These are phyloP conservation scores for Tigriopus japonicus DNA, from an alignment of 1,140 invertebrate genomes.

Conservation along the genomic window DNA sequence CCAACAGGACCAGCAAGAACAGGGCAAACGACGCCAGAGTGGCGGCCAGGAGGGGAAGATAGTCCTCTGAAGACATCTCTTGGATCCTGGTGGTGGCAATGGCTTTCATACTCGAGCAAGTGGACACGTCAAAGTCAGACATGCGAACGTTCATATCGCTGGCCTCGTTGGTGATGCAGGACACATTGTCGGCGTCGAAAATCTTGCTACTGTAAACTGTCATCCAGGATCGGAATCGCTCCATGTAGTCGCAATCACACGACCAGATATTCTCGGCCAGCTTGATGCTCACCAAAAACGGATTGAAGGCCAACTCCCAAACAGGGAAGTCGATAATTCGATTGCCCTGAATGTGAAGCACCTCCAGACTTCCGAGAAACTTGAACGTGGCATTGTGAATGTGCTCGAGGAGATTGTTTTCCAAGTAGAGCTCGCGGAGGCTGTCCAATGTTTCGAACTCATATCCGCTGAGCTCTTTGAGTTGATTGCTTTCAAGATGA, in stretches of 20 bases:
- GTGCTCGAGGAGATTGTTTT: slow-evolving; percentile 57
- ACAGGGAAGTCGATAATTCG: slow-evolving; percentile 55
- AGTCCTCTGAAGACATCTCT: slow-evolving; percentile 58
- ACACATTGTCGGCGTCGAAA: slow-evolving; percentile 30
- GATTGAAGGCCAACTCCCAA: slow-evolving; percentile 57
- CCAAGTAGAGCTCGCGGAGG: slow-evolving; percentile 61
- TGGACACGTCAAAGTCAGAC: slow-evolving; percentile 50
- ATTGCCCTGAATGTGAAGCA: slow-evolving; percentile 65
- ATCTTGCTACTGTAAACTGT: slow-evolving; percentile 35
- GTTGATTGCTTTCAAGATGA: slow-evolving; percentile 63
- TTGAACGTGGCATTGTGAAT: slow-evolving; percentile 62
- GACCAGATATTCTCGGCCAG: slow-evolving; percentile 67
- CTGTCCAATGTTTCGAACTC: slow-evolving; percentile 68
- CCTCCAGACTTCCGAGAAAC: slow-evolving; percentile 51
- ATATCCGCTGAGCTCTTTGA: slow-evolving; percentile 57
- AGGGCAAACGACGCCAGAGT: slow-evolving; percentile 40
- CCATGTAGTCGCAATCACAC: slow-evolving; percentile 70
- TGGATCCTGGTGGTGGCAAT: slow-evolving; percentile 25
- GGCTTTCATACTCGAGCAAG: slow-evolving; percentile 14
- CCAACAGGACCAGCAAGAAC: slow-evolving; percentile 40
- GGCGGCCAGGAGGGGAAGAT: slow-evolving; percentile 58
- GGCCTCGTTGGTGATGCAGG: slow-evolving; percentile 37
- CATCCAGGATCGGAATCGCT: slow-evolving; percentile 62
- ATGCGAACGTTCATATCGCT: slow-evolving; percentile 51
- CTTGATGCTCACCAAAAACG: slow-evolving; percentile 44